Evolutionary conservation across 2,113 vertebrate species (phyloP).

Genomic region (Hepsetus odoe): DNA sequence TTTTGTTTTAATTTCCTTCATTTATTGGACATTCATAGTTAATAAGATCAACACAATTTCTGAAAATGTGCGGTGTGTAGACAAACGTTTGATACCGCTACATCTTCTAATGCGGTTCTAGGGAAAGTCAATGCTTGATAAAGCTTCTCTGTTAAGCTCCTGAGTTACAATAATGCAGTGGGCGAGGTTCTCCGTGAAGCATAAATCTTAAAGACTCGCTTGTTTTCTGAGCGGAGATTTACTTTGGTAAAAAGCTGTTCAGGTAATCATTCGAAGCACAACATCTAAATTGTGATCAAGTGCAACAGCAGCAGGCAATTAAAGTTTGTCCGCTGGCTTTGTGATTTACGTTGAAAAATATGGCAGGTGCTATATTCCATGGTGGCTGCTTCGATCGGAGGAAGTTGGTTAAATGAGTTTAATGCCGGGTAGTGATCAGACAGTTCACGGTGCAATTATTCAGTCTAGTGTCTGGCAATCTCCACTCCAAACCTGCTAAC

Average conservation of each 20-base stretch:
- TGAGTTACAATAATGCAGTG: background rate
- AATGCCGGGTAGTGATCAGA: background rate
- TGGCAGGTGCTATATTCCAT: background rate
- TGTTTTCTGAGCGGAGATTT: background rate
- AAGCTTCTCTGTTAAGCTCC: background rate
- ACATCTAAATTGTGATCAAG: background rate
- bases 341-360: background rate
- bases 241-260: background rate
- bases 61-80: no score
- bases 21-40: no score
- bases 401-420: background rate
- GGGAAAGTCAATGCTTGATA: background rate
- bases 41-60: no score
- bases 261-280: background rate
- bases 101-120: no score
- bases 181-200: background rate
- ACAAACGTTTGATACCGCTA: no score
- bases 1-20: no score
- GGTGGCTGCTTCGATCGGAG: background rate
- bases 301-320: background rate
- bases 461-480: no score
- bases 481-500: background rate
- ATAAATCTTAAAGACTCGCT: background rate
- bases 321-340: background rate
- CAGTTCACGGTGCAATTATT: no score